Evolutionary conservation across 2,888 invertebrate genomes (phyloP).

Genomic region (Muscina levida): DNA sequence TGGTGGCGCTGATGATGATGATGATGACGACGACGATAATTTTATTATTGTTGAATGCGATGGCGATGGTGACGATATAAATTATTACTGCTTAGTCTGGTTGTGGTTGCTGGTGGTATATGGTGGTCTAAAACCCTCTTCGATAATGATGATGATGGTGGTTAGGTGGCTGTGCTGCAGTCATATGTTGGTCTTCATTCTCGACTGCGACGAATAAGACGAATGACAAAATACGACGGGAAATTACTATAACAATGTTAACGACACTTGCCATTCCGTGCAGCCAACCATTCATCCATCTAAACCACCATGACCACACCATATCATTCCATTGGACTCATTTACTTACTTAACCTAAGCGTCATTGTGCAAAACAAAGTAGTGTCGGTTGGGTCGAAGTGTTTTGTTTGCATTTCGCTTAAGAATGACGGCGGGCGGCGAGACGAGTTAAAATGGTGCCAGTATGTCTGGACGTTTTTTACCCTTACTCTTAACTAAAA

Average conservation of each 20-base stretch:
- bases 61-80: slow-evolving; percentile 46
- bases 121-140: background rate
- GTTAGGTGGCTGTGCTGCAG: background rate
- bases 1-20: slow-evolving; percentile 8
- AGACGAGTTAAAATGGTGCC: slow-evolving; percentile 67
- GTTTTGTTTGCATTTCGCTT: slow-evolving; percentile 20
- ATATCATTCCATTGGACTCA: background rate
- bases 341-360: slow-evolving; percentile 31
- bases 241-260: slow-evolving; percentile 51
- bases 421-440: slow-evolving; percentile 38
- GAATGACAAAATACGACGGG: slow-evolving; percentile 18
- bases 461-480: slow-evolving; percentile 66
- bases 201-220: background rate
- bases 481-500: background rate
- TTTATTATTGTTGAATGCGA: background rate
- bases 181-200: background rate
- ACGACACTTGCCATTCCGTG: slow-evolving; percentile 32
- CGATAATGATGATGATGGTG: background rate
- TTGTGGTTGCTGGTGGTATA: background rate
- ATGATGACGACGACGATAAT: background rate
- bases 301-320: slow-evolving; percentile 4
- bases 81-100: slow-evolving; percentile 2
- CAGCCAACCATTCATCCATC: slow-evolving; percentile 14
- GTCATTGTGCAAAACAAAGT: background rate
- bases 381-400: slow-evolving; percentile 20